Evolutionary conservation across 1,140 invertebrate species (phyloP).

Genomic region (Mesaphorura yosii): DNA sequence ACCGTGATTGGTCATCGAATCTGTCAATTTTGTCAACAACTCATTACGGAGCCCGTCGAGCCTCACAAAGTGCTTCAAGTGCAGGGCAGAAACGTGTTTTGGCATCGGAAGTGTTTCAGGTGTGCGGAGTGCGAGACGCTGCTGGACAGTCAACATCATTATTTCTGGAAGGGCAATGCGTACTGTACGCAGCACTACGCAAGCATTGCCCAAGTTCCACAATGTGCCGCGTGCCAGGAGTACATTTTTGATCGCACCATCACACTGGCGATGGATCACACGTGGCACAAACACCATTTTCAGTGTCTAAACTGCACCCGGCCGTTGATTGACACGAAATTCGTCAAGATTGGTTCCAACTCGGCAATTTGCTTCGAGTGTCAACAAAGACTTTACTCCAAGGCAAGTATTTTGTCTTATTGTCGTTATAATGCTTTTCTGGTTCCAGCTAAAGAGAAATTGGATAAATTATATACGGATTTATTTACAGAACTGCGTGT

Average conservation of each 20-base stretch:
- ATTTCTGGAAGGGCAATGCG: background rate
- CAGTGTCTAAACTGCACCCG: background rate
- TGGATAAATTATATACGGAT: background rate
- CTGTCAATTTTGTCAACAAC: background rate
- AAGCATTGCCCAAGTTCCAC: background rate
- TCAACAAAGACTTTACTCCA: background rate
- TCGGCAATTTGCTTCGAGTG: background rate
- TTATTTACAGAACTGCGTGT: background rate
- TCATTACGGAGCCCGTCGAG: no score
- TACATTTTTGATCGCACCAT: background rate
- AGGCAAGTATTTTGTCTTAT: background rate
- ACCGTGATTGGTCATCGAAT: background rate
- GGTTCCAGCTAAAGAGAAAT: no score
- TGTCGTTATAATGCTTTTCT: background rate
- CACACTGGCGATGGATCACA: background rate
- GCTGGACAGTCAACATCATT: background rate
- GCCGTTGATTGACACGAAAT: background rate
- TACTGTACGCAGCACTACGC: background rate
- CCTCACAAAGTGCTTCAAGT: no score
- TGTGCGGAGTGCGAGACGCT: background rate
- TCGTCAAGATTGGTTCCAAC: background rate
- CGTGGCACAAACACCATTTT: background rate
- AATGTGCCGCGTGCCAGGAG: background rate
- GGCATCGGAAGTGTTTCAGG: background rate
- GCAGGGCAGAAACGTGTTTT: background rate